Conservation (phyloP, 2,113 vertebrate species). For the Melanotaenia duboulayi region DNA sequence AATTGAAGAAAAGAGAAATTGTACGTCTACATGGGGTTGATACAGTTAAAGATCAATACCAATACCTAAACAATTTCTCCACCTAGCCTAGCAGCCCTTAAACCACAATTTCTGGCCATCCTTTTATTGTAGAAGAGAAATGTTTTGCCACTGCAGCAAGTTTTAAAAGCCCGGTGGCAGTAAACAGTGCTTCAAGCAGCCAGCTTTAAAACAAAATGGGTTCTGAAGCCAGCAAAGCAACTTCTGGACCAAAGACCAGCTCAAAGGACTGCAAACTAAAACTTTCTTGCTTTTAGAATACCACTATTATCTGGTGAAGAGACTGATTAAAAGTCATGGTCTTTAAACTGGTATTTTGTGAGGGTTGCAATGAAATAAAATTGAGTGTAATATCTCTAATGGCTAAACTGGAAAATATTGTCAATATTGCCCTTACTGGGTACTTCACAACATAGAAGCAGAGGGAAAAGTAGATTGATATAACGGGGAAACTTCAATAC, state of each 20-base stretch:
- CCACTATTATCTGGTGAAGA: slow-evolving; percentile 38
- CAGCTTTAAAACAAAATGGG: slow-evolving; percentile 43
- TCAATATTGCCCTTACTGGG: too few species aligned
- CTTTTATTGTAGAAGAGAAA: slow-evolving; percentile 30
- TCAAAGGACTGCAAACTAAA: slow-evolving; percentile 40
- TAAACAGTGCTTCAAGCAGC: slow-evolving; percentile 28
- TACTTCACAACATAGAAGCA: not conserved
- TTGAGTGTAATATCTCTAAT: too few species aligned
- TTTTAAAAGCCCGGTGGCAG: slow-evolving; percentile 27
- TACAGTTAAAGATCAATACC: slow-evolving; percentile 30
- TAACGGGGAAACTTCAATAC: not conserved
- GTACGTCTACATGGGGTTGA: slow-evolving; percentile 7
- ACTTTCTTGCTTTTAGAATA: slow-evolving; percentile 24
- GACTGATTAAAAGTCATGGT: slow-evolving; percentile 19
- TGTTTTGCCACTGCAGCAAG: slow-evolving; percentile 15
- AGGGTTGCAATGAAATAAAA: slow-evolving; percentile 6
- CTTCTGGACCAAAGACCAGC: slow-evolving; percentile 30
- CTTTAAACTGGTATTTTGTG: too few species aligned
- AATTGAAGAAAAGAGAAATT: slow-evolving; percentile 14
- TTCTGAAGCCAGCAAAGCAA: slow-evolving; percentile 48
- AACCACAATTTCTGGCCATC: slow-evolving; percentile 27
- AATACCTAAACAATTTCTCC: slow-evolving; percentile 34
- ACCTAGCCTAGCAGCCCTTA: slow-evolving; percentile 19
- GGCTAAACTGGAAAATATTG: not conserved
- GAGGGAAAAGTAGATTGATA: not conserved